Percentiles rank a stretch among this genome's conserved stretches.
These are phyloP conservation scores for Marasmarcha lunaedactyla DNA, from an alignment of 2,888 invertebrate species.

Conservation along the genomic window DNA sequence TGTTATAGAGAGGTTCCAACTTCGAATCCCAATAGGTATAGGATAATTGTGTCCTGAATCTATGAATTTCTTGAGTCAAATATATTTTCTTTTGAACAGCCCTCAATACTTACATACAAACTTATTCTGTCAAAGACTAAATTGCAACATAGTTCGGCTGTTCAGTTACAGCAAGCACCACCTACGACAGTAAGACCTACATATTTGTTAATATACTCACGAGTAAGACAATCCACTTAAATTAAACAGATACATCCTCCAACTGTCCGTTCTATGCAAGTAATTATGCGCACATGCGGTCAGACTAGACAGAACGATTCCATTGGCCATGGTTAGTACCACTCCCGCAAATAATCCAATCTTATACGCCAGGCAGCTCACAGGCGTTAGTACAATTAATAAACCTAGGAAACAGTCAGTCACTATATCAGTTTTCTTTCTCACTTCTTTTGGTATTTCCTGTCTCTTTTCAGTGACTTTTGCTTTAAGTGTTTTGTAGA, in stretches of 20 bases:
- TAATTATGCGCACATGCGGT: slow-evolving; percentile 81
- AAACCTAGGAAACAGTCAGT: slow-evolving; percentile 33
- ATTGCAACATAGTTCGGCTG: no score
- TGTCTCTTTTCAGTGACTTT: slow-evolving; percentile 68
- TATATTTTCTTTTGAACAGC: no score
- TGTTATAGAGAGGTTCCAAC: no score
- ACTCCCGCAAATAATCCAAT: slow-evolving; percentile 31
- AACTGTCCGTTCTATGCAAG: slow-evolving; percentile 82
- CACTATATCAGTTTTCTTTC: slow-evolving; percentile 39
- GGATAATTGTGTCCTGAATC: no score
- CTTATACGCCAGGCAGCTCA: slow-evolving; percentile 38
- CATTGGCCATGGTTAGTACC: slow-evolving; percentile 26
- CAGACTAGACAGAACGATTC: slow-evolving; percentile 38
- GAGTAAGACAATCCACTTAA: slow-evolving; percentile 74
- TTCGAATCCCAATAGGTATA: no score
- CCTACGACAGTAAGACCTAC: no score
- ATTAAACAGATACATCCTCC: slow-evolving; percentile 85
- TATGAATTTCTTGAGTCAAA: no score
- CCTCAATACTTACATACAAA: no score
- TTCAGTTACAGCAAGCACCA: no score
- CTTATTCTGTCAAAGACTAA: no score
- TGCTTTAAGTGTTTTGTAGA: slow-evolving; percentile 79
- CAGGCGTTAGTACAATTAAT: slow-evolving; percentile 28
- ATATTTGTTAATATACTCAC: no score
- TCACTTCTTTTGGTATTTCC: slow-evolving; percentile 46